Base-by-base conservation (phyloP, 1,140 invertebrate species). In the Apis mellifera region DNA sequence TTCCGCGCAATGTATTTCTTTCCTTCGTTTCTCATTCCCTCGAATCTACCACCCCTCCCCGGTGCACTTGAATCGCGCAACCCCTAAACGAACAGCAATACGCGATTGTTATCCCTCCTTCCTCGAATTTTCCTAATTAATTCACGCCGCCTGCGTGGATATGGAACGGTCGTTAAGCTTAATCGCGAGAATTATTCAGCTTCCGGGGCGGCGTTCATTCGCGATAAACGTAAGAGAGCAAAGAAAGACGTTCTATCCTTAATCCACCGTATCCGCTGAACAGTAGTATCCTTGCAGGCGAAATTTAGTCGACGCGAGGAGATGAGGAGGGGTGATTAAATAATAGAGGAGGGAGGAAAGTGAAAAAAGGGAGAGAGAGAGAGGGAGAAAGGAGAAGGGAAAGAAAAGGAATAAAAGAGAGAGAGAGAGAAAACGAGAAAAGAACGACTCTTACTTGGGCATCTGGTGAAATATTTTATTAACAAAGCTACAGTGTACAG, bases 381-480 rank as follows among this genome's bases (percentile, higher is more conserved):
- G 21, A 9, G 52, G 19, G 23, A 55, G n/a, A 32, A 8, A 23
- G 13, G 23, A 12, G 26, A 12, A 32, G 48, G 23, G 17, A 4
- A 12, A 12, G 69, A 55, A 15, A 32, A 21, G 32, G 17, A 23
- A 17, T 54, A 21, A 26, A 19, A 48, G 26, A 19, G 55, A 9
- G 26, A 19, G 55, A 9, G 12, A 60, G 13, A n/a, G 57, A 54
- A 74, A 74, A 60, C 32, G 50, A 54, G 71, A 23, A 71, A 75
- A 42, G 62, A 62, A 75, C 19, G n/a, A 26, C 23, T n/a, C 17
- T 74, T 54, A 26, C 26, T 26, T 17, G 50, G 9, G 26, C 54
- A 48, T 26, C 52, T 26, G 65, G 57, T 23, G 74, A 69, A 70
- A 82, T 82, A 82, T 82, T 78, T 82, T 78, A 78, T 82, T 82